Evolutionary conservation across 2,797 vertebrate species (phyloP), one percentile per base, ranked within the genome.

Genomic region (Poeciliopsis gracilis): DNA sequence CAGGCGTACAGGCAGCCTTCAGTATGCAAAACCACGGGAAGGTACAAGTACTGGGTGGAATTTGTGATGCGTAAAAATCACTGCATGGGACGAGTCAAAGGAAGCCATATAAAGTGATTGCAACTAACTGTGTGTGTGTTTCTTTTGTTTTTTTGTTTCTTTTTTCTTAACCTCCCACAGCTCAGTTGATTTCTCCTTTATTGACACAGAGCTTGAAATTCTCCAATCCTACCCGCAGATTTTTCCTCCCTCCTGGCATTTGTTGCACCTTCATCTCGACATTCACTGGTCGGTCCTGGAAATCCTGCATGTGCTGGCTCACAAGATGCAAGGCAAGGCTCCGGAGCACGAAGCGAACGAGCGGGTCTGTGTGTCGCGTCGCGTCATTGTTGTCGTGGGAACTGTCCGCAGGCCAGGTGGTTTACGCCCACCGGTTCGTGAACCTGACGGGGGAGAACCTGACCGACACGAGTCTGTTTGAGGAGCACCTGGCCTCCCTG

Each of bases 241-340:
- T 75, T 96, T 97, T 83, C 96, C 97, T 84, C 97, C 98, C 15
- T 97, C 97, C 0, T 99, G 98, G 98, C 98, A 99, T 94, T 94
- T 99, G 83, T 81, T 99, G 28, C 98, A 99, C 90, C 97, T 99
- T 88, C 94, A 98, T 91, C 94, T 99, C 85, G 98, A 99, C 92
- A 94, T 97, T 80, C 96, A 97, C 78, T 99, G 98, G 98, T 95
- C 97, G 57, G 88, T 98, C 51, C 80, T 99, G 87, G 98, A 97
- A 95, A 93, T 98, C 91, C 96, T 99, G 90, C 97, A 99, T 80
- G 74, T 97, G 23, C 92, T 99, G 77, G 93, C 94, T 85, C 96
- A 97, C 86, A 99, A 96, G 93, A 95, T 97, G 93, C 95, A 96
- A 84, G 96, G 98, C 98, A 95, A 90, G 93, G 72, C 53, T 75